Evolutionary conservation across 2,888 invertebrate species (phyloP).

Genomic region (Reticulitermes lucifugus): DNA sequence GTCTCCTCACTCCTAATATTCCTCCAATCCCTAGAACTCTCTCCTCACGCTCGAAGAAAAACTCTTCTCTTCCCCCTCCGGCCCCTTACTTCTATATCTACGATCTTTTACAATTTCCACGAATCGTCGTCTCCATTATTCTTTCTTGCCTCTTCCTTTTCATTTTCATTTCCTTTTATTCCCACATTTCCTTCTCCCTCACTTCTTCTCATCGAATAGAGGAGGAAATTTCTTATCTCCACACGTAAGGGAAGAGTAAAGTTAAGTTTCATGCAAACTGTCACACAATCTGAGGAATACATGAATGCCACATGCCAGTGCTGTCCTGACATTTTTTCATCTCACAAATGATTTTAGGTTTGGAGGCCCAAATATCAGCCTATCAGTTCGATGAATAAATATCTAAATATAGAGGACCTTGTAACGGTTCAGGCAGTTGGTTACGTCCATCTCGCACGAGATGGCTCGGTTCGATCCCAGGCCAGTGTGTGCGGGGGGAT

Average conservation of each 20-base stretch:
- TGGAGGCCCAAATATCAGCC: too few relatives aligned
- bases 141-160: background rate
- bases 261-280: slow-evolving; percentile 4
- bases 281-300: background rate
- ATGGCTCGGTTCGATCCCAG: too few relatives aligned
- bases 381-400: too few relatives aligned
- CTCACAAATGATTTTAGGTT: background rate
- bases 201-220: background rate
- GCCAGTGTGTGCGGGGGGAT: too few relatives aligned
- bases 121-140: slow-evolving; percentile 35
- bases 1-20: background rate
- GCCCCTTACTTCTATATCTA: background rate
- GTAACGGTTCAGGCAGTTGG: too few relatives aligned
- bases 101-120: slow-evolving; percentile 31
- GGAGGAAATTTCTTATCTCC: background rate
- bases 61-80: background rate
- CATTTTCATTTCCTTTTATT: background rate
- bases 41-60: background rate
- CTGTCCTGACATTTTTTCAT: background rate
- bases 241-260: background rate
- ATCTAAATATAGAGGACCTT: too few relatives aligned
- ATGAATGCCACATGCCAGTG: background rate
- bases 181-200: background rate
- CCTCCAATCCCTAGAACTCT: background rate
- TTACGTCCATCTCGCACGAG: too few relatives aligned